Percentiles rank a stretch among this genome's conserved stretches.
Conservation (phyloP, 2,113 vertebrate genomes). For the Steatornis caripensis region DNA sequence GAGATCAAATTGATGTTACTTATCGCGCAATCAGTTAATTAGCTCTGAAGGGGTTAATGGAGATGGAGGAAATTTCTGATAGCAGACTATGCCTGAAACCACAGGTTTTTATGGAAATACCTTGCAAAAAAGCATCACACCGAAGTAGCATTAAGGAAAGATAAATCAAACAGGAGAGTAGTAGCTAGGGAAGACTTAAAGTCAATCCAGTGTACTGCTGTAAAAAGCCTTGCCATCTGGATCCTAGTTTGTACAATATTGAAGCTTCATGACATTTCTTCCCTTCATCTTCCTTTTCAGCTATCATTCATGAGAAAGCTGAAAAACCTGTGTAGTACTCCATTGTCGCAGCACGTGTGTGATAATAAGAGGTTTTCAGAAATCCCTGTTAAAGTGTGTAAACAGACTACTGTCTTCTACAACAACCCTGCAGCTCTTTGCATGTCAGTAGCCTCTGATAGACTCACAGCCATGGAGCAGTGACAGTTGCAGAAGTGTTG, state of each 20-base stretch:
- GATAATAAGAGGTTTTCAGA: constrained; percentile 8
- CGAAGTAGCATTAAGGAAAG: constrained; percentile 3
- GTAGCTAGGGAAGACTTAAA: constrained; percentile 40
- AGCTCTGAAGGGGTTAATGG: background rate
- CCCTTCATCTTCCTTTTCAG: constrained; percentile 48
- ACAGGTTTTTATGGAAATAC: background rate
- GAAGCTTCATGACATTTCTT: constrained; percentile 29
- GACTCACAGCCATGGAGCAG: background rate
- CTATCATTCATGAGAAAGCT: background rate
- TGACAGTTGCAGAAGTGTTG: background rate
- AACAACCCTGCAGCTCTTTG: background rate
- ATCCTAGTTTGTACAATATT: constrained; percentile 39
- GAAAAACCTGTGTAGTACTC: background rate
- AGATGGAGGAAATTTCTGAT: background rate
- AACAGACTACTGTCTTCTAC: background rate
- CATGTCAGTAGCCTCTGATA: background rate
- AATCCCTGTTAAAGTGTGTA: background rate
- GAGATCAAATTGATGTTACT: background rate
- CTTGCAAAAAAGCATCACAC: background rate
- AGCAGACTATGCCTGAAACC: background rate
- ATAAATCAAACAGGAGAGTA: constrained; percentile 42
- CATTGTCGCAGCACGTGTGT: background rate
- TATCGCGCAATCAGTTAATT: background rate
- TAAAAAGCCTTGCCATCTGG: constrained; percentile 69
- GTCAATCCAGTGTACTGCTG: constrained; percentile 49